Percentiles rank a stretch among this genome's conserved stretches.
These are phyloP conservation scores for Arctia plantaginis DNA, from an alignment of 2,888 invertebrate genomes.

Conservation along the genomic window DNA sequence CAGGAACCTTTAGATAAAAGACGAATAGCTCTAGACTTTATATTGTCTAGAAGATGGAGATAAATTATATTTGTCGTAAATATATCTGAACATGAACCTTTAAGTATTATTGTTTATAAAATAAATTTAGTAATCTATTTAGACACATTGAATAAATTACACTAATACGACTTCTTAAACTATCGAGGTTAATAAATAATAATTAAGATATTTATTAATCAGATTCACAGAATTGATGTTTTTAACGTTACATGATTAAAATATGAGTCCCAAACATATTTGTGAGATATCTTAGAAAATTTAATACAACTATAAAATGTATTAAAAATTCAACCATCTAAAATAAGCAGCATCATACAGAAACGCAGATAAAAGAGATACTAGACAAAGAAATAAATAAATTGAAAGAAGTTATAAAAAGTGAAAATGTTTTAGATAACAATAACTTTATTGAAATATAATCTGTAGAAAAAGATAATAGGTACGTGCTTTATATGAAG, in stretches of 20 bases:
- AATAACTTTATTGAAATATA: conserved; percentile 20
- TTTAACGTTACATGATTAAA: not conserved
- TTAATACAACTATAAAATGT: too few relatives aligned
- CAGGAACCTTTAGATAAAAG: not conserved
- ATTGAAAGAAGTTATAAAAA: conserved; percentile 14
- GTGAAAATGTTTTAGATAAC: conserved; percentile 1
- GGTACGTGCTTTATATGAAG: conserved; percentile 26
- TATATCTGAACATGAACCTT: too few relatives aligned
- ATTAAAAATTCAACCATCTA: not conserved
- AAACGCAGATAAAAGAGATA: not conserved
- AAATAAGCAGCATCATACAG: not conserved
- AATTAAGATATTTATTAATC: not conserved
- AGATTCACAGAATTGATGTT: not conserved
- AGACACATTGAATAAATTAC: too few relatives aligned
- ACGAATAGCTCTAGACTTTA: not conserved
- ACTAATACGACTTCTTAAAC: too few relatives aligned
- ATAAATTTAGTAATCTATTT: too few relatives aligned
- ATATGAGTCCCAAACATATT: not conserved
- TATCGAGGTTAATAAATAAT: not conserved
- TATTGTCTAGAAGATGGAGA: not conserved
- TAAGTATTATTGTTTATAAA: too few relatives aligned
- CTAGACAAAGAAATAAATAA: conserved; percentile 1
- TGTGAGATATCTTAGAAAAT: not conserved
- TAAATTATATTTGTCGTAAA: too few relatives aligned
- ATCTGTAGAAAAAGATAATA: conserved; percentile 39